Conservation (phyloP, 1,140 invertebrate genomes). For the Drosophila murphyi region DNA sequence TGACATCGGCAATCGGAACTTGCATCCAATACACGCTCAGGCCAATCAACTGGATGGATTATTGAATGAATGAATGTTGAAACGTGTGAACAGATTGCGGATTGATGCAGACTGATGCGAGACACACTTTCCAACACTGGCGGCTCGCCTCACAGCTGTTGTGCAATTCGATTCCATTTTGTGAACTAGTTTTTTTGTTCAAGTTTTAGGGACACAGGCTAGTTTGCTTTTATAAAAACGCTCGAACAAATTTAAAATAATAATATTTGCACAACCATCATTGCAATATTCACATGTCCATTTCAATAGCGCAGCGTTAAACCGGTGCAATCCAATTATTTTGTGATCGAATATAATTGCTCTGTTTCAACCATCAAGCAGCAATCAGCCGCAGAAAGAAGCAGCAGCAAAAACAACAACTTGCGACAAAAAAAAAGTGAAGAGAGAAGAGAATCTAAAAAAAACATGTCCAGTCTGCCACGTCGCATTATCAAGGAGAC, state of each 20-base stretch:
- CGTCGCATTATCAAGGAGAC: slow-evolving; percentile 97
- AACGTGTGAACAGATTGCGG: slow-evolving; percentile 12
- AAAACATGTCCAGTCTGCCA: slow-evolving; percentile 91
- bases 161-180: slow-evolving; percentile 26
- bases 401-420: slow-evolving; percentile 23
- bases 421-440: slow-evolving; percentile 8
- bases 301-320: background rate
- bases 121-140: slow-evolving; percentile 27
- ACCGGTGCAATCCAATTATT: slow-evolving; percentile 9
- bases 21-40: slow-evolving; percentile 21
- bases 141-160: slow-evolving; percentile 23
- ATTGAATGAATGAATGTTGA: background rate
- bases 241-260: slow-evolving; percentile 18
- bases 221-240: slow-evolving; percentile 43
- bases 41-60: background rate
- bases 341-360: background rate
- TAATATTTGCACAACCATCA: slow-evolving; percentile 2
- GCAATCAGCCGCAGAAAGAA: slow-evolving; percentile 1
- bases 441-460: slow-evolving; percentile 4
- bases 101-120: too few relatives aligned
- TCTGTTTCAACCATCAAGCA: slow-evolving; percentile 10
- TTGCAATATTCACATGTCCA: slow-evolving; percentile 8
- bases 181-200: slow-evolving; percentile 43
- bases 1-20: slow-evolving; percentile 8
- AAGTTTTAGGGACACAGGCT: slow-evolving; percentile 44